These are phyloP conservation scores for Acronicta aceris DNA, from an alignment of 2,888 invertebrate species.

Conservation along the genomic window DNA sequence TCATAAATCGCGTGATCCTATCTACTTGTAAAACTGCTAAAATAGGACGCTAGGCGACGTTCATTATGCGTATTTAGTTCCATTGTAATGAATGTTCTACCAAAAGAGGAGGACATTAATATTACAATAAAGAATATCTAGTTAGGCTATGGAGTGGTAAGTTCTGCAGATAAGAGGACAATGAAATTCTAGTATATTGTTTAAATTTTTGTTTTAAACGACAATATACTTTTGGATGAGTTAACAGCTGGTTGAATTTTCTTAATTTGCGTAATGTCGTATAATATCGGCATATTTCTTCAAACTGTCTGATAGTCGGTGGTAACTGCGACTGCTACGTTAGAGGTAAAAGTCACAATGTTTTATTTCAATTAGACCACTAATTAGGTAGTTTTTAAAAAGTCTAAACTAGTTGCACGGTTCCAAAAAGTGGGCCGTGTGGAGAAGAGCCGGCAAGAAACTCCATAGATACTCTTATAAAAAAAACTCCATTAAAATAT, in stretches of 20 bases:
- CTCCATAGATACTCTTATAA: no score
- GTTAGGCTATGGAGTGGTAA: slow-evolving; percentile 34
- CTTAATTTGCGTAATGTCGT: no score
- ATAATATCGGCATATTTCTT: no score
- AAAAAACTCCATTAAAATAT: no score
- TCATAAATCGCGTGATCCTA: slow-evolving; percentile 82
- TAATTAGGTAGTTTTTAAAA: no score
- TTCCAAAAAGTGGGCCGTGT: no score
- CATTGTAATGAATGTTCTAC: slow-evolving; percentile 76
- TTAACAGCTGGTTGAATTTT: neutral
- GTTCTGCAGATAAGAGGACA: slow-evolving; percentile 23
- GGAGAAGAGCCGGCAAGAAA: no score
- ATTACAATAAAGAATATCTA: slow-evolving; percentile 56
- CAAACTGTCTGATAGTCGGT: no score
- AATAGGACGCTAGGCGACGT: slow-evolving; percentile 74
- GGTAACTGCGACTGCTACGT: no score
- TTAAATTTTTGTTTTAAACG: neutral
- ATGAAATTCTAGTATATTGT: slow-evolving; percentile 13
- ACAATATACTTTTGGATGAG: neutral
- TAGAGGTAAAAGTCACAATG: no score
- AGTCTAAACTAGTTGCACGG: no score
- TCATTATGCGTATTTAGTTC: slow-evolving; percentile 80
- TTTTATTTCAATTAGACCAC: no score
- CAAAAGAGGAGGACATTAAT: slow-evolving; percentile 66
- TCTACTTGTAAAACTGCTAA: slow-evolving; percentile 76